Conservation (phyloP, 2,113 vertebrate genomes). For the Myocastor coypus region DNA sequence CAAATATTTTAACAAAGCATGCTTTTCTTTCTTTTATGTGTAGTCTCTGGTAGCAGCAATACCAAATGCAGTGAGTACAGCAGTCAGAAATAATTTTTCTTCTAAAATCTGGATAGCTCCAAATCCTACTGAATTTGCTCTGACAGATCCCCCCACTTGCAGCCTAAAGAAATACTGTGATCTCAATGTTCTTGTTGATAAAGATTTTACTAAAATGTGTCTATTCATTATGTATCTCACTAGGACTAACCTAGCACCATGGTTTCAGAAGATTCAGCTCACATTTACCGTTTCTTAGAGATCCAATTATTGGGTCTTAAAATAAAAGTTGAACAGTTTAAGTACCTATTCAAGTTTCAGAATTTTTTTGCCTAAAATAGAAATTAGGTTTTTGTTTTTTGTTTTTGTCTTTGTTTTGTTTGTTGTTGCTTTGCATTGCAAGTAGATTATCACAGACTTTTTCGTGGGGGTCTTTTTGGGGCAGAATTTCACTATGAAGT, state of each 20-base stretch:
- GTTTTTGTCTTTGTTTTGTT: background rate
- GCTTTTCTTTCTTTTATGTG: conserved; percentile 56
- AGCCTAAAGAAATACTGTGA: conserved; percentile 49
- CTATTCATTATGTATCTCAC: conserved; percentile 3
- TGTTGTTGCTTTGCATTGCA: background rate
- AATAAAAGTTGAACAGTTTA: background rate
- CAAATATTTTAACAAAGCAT: conserved; percentile 55
- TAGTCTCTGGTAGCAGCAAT: background rate
- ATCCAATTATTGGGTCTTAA: background rate
- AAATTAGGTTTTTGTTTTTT: background rate
- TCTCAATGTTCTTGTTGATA: background rate
- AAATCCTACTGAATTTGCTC: conserved; percentile 38
- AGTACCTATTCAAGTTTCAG: background rate
- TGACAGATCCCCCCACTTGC: conserved; percentile 4
- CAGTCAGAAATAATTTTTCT: conserved; percentile 39
- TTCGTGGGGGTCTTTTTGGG: background rate
- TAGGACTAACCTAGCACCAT: background rate
- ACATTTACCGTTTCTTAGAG: background rate
- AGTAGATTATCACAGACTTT: background rate
- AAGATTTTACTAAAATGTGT: conserved; percentile 38
- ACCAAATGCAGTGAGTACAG: conserved; percentile 38
- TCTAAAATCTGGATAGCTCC: background rate
- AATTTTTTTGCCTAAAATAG: background rate
- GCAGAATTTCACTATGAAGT: background rate
- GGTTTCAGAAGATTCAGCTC: background rate